These are phyloP conservation scores for Nomada fabriciana DNA, from an alignment of 2,888 invertebrate genomes.

Conservation along the genomic window DNA sequence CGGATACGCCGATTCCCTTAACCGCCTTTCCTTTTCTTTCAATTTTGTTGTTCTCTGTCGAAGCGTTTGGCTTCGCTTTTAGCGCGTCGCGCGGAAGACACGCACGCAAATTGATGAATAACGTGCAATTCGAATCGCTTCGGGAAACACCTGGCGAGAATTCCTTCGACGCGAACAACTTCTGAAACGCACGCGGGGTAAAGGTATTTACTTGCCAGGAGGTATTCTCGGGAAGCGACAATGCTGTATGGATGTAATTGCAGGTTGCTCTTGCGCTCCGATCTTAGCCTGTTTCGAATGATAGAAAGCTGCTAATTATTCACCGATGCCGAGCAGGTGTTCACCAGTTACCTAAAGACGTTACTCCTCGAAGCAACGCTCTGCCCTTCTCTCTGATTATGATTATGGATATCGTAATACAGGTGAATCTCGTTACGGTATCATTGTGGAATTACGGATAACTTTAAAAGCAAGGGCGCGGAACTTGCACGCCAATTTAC, in stretches of 20 bases:
- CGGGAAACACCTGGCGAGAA: conserved; percentile 12
- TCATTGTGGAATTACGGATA: neutral
- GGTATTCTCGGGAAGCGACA: neutral
- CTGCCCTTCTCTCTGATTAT: neutral
- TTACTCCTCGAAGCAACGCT: neutral
- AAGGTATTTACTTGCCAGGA: neutral
- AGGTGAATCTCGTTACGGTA: conserved; percentile 9
- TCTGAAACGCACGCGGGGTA: neutral
- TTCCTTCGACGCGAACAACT: neutral
- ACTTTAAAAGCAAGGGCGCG: neutral
- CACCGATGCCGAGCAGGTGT: conserved; percentile 12
- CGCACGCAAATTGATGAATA: neutral
- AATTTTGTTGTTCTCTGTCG: neutral
- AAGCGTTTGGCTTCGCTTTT: neutral
- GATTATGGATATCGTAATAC: neutral
- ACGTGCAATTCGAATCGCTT: neutral
- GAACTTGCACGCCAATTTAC: no score
- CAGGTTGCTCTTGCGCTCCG: conserved; percentile 10
- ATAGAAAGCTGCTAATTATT: conserved; percentile 33
- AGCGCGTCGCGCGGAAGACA: conserved; percentile 30
- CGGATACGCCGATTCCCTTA: conserved; percentile 13
- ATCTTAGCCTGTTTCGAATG: neutral
- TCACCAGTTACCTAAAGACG: neutral
- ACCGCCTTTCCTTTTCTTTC: neutral
- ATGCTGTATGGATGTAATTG: conserved; percentile 22